These are phyloP conservation scores for Struthio camelus DNA, from an alignment of 2,113 vertebrate species.

Conservation along the genomic window DNA sequence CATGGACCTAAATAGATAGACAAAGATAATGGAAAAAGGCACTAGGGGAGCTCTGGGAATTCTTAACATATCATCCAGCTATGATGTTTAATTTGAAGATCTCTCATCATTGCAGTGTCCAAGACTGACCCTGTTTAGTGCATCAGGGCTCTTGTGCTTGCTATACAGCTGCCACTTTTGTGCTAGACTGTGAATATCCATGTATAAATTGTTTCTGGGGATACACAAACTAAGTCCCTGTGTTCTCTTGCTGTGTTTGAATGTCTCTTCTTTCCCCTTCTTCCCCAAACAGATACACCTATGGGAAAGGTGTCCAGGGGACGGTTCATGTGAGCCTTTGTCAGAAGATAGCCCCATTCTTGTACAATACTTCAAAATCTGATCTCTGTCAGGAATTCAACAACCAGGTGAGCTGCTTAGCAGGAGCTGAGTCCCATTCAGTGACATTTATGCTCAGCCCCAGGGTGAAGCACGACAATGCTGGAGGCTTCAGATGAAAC, in stretches of 20 bases:
- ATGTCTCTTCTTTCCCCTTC: neutral
- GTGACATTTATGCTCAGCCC: neutral
- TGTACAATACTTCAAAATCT: neutral
- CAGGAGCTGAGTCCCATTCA: neutral
- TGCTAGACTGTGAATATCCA: fast-evolving
- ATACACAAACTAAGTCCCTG: neutral
- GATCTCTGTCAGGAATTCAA: slow-evolving; percentile 5
- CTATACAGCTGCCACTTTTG: neutral
- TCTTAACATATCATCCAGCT: too few species aligned
- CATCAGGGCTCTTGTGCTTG: neutral
- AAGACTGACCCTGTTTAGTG: neutral
- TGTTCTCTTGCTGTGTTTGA: neutral
- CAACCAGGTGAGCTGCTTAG: slow-evolving; percentile 45
- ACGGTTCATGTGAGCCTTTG: slow-evolving; percentile 20
- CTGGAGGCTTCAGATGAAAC: neutral
- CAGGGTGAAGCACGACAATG: neutral
- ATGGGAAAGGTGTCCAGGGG: slow-evolving; percentile 41
- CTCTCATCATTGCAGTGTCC: neutral
- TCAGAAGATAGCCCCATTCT: slow-evolving; percentile 22
- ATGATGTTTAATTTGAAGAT: neutral
- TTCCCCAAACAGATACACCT: slow-evolving; percentile 34
- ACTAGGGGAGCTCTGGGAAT: neutral
- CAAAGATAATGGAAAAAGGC: neutral
- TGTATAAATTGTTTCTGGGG: neutral
- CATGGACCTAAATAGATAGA: neutral